phyloP scores from a whole-genome alignment of 2,113 vertebrate genomes.

The Butastur rufipennis region DNA sequence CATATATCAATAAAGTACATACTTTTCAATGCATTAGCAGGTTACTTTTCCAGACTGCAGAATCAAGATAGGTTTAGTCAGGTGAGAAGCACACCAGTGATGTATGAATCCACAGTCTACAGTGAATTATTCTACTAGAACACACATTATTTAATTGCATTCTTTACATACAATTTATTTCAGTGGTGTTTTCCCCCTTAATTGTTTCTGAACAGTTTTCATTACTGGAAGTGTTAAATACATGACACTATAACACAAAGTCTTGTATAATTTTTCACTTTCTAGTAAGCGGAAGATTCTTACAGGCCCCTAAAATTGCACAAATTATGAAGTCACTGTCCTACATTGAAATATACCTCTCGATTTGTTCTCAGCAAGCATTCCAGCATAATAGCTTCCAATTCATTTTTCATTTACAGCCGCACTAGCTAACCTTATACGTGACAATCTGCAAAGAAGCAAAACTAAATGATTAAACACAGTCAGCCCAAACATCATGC shows the following conservation, averaged over 20 bases:
- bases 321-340: not conserved
- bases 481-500: not conserved
- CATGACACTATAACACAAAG: not conserved
- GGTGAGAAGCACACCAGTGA: not conserved
- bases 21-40: not conserved
- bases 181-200: not conserved
- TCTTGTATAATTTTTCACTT: not conserved
- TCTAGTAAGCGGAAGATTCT: not conserved
- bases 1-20: not conserved
- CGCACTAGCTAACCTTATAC: not conserved
- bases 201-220: not conserved
- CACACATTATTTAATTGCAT: not conserved
- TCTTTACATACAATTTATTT: not conserved
- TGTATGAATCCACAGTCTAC: not conserved
- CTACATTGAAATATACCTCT: not conserved
- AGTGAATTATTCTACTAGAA: not conserved
- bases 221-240: not conserved
- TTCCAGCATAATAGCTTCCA: not conserved
- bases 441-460: not conserved
- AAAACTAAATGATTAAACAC: not conserved
- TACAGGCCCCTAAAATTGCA: not conserved
- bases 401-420: not conserved
- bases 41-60: not conserved
- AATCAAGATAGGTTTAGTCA: not conserved
- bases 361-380: not conserved